These are phyloP conservation scores for Schizopygopsis pylzovi DNA, from an alignment of 2,797 vertebrate genomes.

Conservation along the genomic window DNA sequence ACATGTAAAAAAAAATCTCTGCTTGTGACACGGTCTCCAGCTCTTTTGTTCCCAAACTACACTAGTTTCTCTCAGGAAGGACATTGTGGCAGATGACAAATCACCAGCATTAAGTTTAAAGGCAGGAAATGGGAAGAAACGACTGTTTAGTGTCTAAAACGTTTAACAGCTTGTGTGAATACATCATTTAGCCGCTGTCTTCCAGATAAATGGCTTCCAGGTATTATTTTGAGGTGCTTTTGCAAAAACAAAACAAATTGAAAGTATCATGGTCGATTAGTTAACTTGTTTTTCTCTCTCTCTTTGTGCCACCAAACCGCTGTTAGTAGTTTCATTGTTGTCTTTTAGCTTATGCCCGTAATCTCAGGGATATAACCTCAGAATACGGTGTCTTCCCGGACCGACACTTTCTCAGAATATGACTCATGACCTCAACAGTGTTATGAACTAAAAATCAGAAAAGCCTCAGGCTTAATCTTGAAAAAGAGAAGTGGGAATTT, in stretches of 20 bases:
- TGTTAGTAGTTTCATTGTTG: neutral
- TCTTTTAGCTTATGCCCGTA: neutral
- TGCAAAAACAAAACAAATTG: neutral
- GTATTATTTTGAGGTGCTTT: neutral
- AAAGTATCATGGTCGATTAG: neutral
- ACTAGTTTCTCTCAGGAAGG: conserved; percentile 32
- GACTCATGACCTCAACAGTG: neutral
- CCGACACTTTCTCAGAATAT: neutral
- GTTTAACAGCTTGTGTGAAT: neutral
- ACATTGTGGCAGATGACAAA: conserved; percentile 37
- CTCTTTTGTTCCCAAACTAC: conserved; percentile 15
- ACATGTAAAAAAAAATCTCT: conserved; percentile 2
- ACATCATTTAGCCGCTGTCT: neutral
- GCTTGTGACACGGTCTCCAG: neutral
- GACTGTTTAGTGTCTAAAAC: conserved; percentile 10
- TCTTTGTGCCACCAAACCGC: neutral
- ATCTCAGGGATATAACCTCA: neutral
- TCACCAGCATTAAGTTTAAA: conserved; percentile 13
- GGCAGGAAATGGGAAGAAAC: neutral
- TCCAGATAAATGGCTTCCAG: conserved; percentile 21
- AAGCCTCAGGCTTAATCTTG: neutral
- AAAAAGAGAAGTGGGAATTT: conserved; percentile 29
- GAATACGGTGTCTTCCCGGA: conserved; percentile 4
- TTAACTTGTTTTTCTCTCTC: neutral
- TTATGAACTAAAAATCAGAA: conserved; percentile 1